Evolutionary conservation across 2,113 vertebrate genomes (phyloP).

Genomic region (Cheilinus undulatus): DNA sequence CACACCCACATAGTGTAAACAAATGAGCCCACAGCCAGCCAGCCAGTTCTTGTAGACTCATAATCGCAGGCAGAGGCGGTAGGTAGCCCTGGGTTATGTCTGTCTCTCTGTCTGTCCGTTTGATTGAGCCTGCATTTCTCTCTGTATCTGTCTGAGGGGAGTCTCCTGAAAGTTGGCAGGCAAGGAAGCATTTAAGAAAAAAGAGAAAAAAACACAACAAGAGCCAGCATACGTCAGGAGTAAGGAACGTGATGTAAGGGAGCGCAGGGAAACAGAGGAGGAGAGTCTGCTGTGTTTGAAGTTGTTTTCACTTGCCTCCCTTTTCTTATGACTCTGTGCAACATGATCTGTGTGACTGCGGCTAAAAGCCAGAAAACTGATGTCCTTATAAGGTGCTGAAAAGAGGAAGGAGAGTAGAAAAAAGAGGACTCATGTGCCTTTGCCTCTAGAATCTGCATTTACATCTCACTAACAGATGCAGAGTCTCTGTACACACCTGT

Average conservation of each 20-base stretch:
- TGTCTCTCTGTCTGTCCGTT: conserved; percentile 51
- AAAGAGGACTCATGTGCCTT: conserved; percentile 37
- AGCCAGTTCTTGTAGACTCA: conserved; percentile 66
- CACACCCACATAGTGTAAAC: conserved; percentile 71
- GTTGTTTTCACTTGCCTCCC: conserved; percentile 48
- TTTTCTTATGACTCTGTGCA: conserved; percentile 67
- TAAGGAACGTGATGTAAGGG: conserved; percentile 61
- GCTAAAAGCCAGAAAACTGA: conserved; percentile 78
- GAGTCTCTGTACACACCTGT: conserved; percentile 87
- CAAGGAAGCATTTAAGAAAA: conserved; percentile 59
- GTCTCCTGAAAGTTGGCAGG: conserved; percentile 60
- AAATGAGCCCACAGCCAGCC: conserved; percentile 69
- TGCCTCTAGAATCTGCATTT: conserved; percentile 4
- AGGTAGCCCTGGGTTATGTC: conserved; percentile 69
- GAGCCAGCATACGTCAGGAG: conserved; percentile 53
- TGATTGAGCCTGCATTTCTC: conserved; percentile 40
- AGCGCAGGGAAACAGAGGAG: conserved; percentile 27
- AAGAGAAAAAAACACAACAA: conserved; percentile 72
- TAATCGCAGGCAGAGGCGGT: conserved; percentile 74
- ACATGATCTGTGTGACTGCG: conserved; percentile 76
- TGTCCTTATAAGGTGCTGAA: conserved; percentile 76
- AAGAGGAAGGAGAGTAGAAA: conserved; percentile 41
- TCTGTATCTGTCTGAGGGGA: conserved; percentile 37
- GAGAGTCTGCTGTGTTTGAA: conserved; percentile 61
- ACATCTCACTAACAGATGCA: not conserved